Evolutionary conservation across 2,113 vertebrate genomes (phyloP), one percentile per base, ranked within the genome.

Genomic region (Scatophagus argus): DNA sequence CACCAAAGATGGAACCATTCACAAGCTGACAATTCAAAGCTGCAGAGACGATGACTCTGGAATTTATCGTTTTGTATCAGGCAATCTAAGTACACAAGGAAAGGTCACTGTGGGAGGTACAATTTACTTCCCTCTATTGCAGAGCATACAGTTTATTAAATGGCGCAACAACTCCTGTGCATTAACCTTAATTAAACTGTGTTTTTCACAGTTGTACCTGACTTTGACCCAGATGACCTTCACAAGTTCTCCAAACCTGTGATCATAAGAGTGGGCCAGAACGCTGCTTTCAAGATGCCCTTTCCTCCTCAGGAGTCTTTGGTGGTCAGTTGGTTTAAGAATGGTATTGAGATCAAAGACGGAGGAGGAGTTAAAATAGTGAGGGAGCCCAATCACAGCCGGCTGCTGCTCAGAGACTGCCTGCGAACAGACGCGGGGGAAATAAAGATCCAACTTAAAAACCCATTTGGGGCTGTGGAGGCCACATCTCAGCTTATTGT

Each of bases 401-500:
- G 90, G 1, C 89, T 97, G 76, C 93, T 94, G 70, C 91, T 98
- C 65, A 92, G 92, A 90, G 96, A 94, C n/a, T 84, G 93, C 0
- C 51, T 94, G 64, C 92, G 95, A 56, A 94, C 90, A 68, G 96
- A 97, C 56, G 21, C 88, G 31, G 96, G 96, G 80, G 94, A 92
- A 84, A 95, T 98, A 89, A 95, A 95, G 82, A 92, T 96, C 84
- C 94, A 93, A 23, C 93, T 96, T 76, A 95, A 88, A 90, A 98
- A 94, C 0, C 76, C 93, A 69, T 95, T 95, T 21, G 96, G 96
- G 6, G 62, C 82, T 5, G 64, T 85, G 62, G 94, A 95, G 71
- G 94, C 95, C 6, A 54, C 85, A 66, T 74, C 96, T 38, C 93
- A 84, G 47, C 93, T 97, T 41, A 44, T 92, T 75, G 95, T 97